A percentile compares a stretch with the other conserved stretches of the same genome.
Conservation (phyloP, 2,797 vertebrate genomes). For the Arrhamphus sclerolepis region DNA sequence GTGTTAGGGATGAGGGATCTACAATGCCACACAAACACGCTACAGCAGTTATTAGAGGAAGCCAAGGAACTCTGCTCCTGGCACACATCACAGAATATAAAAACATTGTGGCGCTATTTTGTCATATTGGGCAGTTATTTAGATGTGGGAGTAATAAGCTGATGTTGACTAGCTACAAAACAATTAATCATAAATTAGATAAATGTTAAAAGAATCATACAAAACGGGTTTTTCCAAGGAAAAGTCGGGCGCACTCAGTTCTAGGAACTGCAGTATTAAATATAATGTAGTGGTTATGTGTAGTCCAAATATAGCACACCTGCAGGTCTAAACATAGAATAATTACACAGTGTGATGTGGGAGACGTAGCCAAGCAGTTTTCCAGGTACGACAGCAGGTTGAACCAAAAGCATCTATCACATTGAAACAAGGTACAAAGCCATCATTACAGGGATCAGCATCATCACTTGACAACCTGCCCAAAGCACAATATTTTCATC, state of each 20-base stretch:
- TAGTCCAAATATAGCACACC: slow-evolving; percentile 57
- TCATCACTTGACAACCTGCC: slow-evolving; percentile 27
- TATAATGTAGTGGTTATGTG: slow-evolving; percentile 15
- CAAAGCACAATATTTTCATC: slow-evolving; percentile 64
- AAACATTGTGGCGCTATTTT: slow-evolving; percentile 34
- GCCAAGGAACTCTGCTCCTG: slow-evolving; percentile 39
- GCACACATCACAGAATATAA: slow-evolving; percentile 30
- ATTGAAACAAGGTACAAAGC: slow-evolving; percentile 45
- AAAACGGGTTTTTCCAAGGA: slow-evolving; percentile 25
- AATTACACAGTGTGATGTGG: slow-evolving; percentile 48
- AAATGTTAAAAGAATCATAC: slow-evolving; percentile 30
- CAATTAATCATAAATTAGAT: slow-evolving; percentile 11
- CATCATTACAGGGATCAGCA: slow-evolving; percentile 59
- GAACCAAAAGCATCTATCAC: slow-evolving; percentile 54
- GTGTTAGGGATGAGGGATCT: slow-evolving; percentile 33
- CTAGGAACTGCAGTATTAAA: slow-evolving; percentile 42
- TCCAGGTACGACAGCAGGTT: slow-evolving; percentile 36
- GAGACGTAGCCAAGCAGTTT: slow-evolving; percentile 52
- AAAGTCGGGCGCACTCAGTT: slow-evolving; percentile 16
- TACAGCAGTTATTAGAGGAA: slow-evolving; percentile 62
- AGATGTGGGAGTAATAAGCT: slow-evolving; percentile 25
- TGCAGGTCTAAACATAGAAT: slow-evolving; percentile 59
- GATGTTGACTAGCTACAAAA: slow-evolving; percentile 20
- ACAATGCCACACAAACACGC: slow-evolving; percentile 51
- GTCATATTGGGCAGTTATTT: slow-evolving; percentile 8